Percentiles rank a stretch among this genome's conserved stretches.
Evolutionary conservation across 2,888 invertebrate species (phyloP).

Genomic region (Drosophila crucigera): DNA sequence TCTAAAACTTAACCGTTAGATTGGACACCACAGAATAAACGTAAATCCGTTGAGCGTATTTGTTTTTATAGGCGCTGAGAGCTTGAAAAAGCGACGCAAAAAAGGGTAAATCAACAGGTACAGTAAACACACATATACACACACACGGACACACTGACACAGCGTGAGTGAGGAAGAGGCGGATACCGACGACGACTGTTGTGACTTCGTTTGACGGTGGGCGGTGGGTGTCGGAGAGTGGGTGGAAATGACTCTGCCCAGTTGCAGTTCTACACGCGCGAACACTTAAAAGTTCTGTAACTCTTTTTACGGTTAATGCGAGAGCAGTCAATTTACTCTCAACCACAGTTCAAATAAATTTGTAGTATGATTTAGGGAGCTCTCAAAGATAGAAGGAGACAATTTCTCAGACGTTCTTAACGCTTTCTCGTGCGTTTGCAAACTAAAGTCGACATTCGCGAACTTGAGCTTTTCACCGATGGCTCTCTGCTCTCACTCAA

Average conservation of each 20-base stretch:
- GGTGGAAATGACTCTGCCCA: slow-evolving; percentile 35
- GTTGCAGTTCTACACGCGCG: slow-evolving; percentile 36
- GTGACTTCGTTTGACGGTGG: slow-evolving; percentile 50
- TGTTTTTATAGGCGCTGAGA: slow-evolving; percentile 69
- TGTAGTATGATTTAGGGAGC: slow-evolving; percentile 14
- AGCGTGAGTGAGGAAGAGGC: slow-evolving; percentile 12
- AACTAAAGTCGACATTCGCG: slow-evolving; percentile 52
- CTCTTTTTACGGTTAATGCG: slow-evolving; percentile 29
- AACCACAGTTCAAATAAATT: slow-evolving; percentile 1
- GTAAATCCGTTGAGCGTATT: slow-evolving; percentile 72
- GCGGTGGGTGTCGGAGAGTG: slow-evolving; percentile 14
- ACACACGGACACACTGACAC: not conserved
- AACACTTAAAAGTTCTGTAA: slow-evolving; percentile 46
- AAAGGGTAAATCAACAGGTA: slow-evolving; percentile 79
- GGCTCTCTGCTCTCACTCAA: slow-evolving; percentile 13
- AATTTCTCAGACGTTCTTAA: slow-evolving; percentile 28
- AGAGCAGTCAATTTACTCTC: slow-evolving; percentile 27
- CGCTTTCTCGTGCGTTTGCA: slow-evolving; percentile 40
- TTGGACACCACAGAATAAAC: slow-evolving; percentile 75
- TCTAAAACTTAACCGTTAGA: slow-evolving; percentile 62
- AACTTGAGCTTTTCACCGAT: slow-evolving; percentile 23
- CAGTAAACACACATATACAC: slow-evolving; percentile 6
- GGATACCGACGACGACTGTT: slow-evolving; percentile 45
- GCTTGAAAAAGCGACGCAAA: slow-evolving; percentile 42
- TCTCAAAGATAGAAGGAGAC: not conserved